Conservation (phyloP, 2,113 vertebrate genomes). For the Zosterops hypoxanthus region DNA sequence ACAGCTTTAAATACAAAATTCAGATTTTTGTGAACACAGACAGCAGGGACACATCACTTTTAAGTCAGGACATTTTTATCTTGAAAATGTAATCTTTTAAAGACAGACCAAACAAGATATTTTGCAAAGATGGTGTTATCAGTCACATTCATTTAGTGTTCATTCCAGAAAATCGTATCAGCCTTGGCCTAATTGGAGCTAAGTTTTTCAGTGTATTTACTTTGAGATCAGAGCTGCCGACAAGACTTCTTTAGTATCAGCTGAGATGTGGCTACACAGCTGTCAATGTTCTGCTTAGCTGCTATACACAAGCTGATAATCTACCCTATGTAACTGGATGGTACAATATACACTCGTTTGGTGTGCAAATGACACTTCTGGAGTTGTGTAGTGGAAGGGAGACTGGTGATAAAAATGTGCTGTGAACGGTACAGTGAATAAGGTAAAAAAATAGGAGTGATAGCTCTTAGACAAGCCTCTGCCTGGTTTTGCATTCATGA, state of each 20-base stretch:
- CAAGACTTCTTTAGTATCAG: background rate
- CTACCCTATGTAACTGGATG: background rate
- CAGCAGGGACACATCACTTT: rapidly evolving
- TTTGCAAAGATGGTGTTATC: background rate
- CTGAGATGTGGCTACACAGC: slow-evolving; percentile 14
- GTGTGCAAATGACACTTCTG: slow-evolving; percentile 10
- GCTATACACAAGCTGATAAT: background rate
- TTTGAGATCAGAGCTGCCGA: slow-evolving; percentile 13
- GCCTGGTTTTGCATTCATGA: background rate
- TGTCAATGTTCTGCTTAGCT: slow-evolving; percentile 12
- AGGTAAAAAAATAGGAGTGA: background rate
- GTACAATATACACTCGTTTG: background rate
- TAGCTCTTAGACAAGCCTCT: background rate
- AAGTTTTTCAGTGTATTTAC: slow-evolving; percentile 37
- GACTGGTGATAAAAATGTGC: background rate
- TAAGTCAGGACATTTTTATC: background rate
- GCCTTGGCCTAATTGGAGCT: slow-evolving; percentile 11
- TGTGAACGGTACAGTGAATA: background rate
- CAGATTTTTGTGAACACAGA: background rate
- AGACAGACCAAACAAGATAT: background rate
- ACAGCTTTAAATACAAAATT: slow-evolving; percentile 12
- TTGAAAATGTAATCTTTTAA: background rate
- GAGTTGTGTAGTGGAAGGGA: background rate
- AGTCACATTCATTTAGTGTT: background rate
- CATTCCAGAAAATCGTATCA: background rate